A percentile compares a stretch with the other conserved stretches of the same genome.
These are phyloP conservation scores for Thymelicus acteon DNA, from an alignment of 2,888 invertebrate genomes.

Conservation along the genomic window DNA sequence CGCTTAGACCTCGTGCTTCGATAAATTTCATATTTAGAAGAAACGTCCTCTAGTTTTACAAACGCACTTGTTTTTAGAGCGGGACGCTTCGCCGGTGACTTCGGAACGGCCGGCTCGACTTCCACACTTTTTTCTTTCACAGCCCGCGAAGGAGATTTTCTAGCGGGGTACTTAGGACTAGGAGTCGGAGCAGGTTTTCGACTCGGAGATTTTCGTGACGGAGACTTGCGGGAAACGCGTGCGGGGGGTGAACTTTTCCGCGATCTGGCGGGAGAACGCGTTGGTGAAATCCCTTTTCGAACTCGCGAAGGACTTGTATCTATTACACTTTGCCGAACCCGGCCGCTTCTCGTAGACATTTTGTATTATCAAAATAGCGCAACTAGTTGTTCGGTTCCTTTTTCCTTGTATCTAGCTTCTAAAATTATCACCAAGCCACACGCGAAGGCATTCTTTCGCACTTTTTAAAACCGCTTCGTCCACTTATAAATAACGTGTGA, in stretches of 20 bases:
- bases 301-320: conserved; percentile 69
- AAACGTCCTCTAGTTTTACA: conserved; percentile 57
- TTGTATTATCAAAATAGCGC: conserved; percentile 45
- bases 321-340: conserved; percentile 61
- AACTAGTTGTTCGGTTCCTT: conserved; percentile 42
- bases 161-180: conserved; percentile 72
- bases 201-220: conserved; percentile 78
- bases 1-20: conserved; percentile 66
- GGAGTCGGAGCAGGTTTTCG: conserved; percentile 74
- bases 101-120: conserved; percentile 50
- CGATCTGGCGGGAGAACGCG: conserved; percentile 75
- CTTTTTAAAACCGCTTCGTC: conserved; percentile 4
- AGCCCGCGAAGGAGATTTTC: conserved; percentile 74
- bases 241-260: conserved; percentile 70
- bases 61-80: conserved; percentile 58
- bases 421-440: conserved; percentile 73
- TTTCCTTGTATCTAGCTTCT: conserved; percentile 49
- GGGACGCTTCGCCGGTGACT: conserved; percentile 69
- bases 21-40: conserved; percentile 57
- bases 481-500: neutral
- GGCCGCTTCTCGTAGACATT: conserved; percentile 78
- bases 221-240: conserved; percentile 52
- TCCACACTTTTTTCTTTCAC: conserved; percentile 55
- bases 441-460: conserved; percentile 55
- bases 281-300: conserved; percentile 70